Conservation (phyloP, 2,797 vertebrate genomes). For the Pseudochaenichthys georgianus region DNA sequence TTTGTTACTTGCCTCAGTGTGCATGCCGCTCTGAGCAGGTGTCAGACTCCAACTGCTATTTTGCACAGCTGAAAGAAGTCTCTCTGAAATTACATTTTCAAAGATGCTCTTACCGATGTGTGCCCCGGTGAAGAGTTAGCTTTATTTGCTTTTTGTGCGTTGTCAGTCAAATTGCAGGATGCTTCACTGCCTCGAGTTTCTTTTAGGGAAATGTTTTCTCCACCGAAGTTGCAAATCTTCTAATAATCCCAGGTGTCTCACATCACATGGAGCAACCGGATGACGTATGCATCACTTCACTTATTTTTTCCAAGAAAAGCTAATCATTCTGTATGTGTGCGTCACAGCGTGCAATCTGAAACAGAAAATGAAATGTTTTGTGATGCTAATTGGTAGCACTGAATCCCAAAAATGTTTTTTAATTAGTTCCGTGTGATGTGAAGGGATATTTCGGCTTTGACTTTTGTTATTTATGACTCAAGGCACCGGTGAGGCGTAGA, state of each 20-base stretch:
- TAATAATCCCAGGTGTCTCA: neutral
- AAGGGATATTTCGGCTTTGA: no score
- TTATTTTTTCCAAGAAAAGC: neutral
- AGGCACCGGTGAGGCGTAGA: neutral
- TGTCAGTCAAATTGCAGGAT: conserved; percentile 23
- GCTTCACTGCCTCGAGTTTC: conserved; percentile 2
- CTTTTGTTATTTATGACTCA: neutral
- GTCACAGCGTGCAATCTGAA: conserved; percentile 7
- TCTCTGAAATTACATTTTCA: conserved; percentile 67
- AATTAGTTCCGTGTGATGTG: neutral
- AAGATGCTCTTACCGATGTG: conserved; percentile 67
- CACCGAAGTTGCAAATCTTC: neutral
- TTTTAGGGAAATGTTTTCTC: neutral
- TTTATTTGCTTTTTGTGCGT: conserved; percentile 53
- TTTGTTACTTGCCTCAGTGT: neutral
- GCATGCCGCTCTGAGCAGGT: conserved; percentile 5
- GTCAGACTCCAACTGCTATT: conserved; percentile 23
- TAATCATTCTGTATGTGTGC: neutral
- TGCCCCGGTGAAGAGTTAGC: conserved; percentile 55
- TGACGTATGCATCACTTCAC: neutral
- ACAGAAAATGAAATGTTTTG: neutral
- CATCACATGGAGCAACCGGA: neutral
- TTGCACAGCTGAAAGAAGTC: conserved; percentile 20
- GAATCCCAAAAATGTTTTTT: neutral
- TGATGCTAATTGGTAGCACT: neutral